A percentile compares a stretch with the other conserved stretches of the same genome.
Evolutionary conservation across 1,140 invertebrate species (phyloP).

Genomic region (Xylocopa sonorina): DNA sequence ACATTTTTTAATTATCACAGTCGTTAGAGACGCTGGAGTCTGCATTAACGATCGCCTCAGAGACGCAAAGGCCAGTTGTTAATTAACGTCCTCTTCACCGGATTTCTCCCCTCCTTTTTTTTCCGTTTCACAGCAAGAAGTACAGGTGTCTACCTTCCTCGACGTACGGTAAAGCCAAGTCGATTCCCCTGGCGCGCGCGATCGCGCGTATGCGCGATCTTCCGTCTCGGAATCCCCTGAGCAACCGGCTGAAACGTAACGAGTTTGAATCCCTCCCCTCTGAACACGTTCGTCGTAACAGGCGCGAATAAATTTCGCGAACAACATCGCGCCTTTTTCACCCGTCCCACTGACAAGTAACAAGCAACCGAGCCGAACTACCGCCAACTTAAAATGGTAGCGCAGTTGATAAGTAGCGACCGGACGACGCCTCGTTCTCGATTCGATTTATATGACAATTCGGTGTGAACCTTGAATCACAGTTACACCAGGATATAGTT

Average conservation of each 20-base stretch:
- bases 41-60: neutral
- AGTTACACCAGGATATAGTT: too few relatives aligned
- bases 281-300: neutral
- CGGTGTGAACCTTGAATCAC: neutral
- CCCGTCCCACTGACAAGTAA: conserved; percentile 3
- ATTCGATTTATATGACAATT: conserved; percentile 5
- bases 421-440: neutral
- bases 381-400: neutral
- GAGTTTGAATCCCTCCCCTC: neutral
- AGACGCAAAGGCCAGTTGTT: conserved; percentile 23
- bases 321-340: neutral
- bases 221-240: neutral
- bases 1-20: neutral
- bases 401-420: neutral
- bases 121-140: neutral
- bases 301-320: conserved; percentile 2
- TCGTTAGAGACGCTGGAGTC: neutral
- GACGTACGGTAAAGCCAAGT: neutral
- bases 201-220: neutral
- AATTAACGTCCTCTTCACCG: conserved; percentile 20
- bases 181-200: neutral
- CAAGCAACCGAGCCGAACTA: conserved; percentile 6
- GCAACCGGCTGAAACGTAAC: neutral
- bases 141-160: conserved; percentile 15
- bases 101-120: neutral